Percentiles rank a stretch among this genome's conserved stretches.
Evolutionary conservation across 2,888 invertebrate species (phyloP).

Genomic region (Apocheima hispidaria): DNA sequence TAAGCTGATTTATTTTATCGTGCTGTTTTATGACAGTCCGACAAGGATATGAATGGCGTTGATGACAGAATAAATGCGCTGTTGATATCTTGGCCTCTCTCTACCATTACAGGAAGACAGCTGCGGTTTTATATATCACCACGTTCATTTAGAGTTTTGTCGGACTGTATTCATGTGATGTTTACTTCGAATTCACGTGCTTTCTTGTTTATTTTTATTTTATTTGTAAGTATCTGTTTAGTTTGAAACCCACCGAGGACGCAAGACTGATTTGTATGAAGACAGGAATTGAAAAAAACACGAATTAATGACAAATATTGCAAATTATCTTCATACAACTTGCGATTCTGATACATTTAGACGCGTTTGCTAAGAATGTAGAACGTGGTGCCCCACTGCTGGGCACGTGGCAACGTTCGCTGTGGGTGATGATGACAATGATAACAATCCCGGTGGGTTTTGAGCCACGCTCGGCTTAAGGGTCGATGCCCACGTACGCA

Average conservation of each 20-base stretch:
- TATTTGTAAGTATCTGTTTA: constrained; percentile 20
- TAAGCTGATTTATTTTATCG: constrained; percentile 21
- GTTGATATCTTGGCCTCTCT: background rate
- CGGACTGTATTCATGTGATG: constrained; percentile 26
- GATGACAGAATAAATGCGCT: background rate
- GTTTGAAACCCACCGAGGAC: constrained; percentile 12
- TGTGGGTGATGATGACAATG: background rate
- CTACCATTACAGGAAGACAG: background rate
- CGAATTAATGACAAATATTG: background rate
- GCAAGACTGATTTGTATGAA: constrained; percentile 3
- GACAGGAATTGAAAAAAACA: background rate
- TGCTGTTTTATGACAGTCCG: constrained; percentile 21
- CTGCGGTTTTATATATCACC: background rate
- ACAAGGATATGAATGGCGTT: background rate
- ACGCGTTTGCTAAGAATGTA: background rate
- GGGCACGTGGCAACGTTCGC: no score
- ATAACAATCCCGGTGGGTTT: constrained; percentile 12
- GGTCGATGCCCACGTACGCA: constrained; percentile 6
- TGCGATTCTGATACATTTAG: constrained; percentile 1
- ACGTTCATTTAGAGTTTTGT: constrained; percentile 1
- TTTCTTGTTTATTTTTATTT: constrained; percentile 26
- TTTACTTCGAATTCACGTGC: constrained; percentile 26
- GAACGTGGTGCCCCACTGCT: background rate
- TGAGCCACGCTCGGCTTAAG: constrained; percentile 15
- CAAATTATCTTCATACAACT: constrained; percentile 1